Conservation (phyloP, 1,140 invertebrate genomes). For the Atta colombica region DNA sequence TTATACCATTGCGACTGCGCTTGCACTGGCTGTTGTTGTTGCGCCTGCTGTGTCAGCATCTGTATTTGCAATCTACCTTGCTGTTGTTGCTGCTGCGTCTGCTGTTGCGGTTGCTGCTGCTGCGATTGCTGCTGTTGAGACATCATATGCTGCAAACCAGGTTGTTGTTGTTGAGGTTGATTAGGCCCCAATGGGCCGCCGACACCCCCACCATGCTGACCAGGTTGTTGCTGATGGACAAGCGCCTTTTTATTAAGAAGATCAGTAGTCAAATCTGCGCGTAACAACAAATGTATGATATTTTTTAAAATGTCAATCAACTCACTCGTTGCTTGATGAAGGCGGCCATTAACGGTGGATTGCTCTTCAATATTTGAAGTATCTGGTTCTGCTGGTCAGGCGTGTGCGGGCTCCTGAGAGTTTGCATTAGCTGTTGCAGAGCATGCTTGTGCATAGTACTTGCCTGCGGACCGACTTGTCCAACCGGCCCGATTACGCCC, state of each 20-base stretch:
- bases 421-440: slow-evolving; percentile 95
- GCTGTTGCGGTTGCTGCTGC: slow-evolving; percentile 85
- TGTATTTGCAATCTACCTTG: slow-evolving; percentile 85
- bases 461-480: slow-evolving; percentile 82
- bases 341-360: slow-evolving; percentile 98
- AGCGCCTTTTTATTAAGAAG: slow-evolving; percentile 77
- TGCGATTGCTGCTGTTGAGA: slow-evolving; percentile 86
- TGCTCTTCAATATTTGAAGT: slow-evolving; percentile 96
- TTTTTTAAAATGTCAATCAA: slow-evolving; percentile 1
- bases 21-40: slow-evolving; percentile 85
- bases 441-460: slow-evolving; percentile 91
- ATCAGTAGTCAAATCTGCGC: slow-evolving; percentile 55
- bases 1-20: slow-evolving; percentile 87
- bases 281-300: slow-evolving; percentile 9
- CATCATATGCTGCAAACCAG: slow-evolving; percentile 85
- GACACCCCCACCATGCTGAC: slow-evolving; percentile 81
- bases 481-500: slow-evolving; percentile 85
- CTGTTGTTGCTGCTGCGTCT: slow-evolving; percentile 83
- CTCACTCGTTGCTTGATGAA: slow-evolving; percentile 96
- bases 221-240: slow-evolving; percentile 82
- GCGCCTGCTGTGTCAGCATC: slow-evolving; percentile 85
- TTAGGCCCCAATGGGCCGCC: slow-evolving; percentile 81
- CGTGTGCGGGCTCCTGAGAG: slow-evolving; percentile 95
- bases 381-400: slow-evolving; percentile 98
- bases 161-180: slow-evolving; percentile 87